phyloP scores from a whole-genome alignment of 2,888 invertebrate species.

The Ashinkailepas kermadecensis region DNA sequence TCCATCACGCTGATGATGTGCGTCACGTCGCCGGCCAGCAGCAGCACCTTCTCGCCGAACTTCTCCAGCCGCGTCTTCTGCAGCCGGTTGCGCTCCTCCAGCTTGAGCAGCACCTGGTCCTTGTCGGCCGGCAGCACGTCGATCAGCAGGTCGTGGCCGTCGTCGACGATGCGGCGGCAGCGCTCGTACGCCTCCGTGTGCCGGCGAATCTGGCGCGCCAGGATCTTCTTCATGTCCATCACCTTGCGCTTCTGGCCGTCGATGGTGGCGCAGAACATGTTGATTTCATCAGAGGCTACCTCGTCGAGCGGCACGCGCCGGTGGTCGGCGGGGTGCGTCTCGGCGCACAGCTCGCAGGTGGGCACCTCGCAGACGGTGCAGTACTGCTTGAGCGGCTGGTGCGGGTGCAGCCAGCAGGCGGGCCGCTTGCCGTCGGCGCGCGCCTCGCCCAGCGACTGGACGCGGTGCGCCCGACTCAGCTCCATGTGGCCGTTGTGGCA shows the following conservation, averaged over 20 bases:
- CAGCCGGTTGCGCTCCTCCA: not conserved
- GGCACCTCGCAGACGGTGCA: slow-evolving; percentile 6
- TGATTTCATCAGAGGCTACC: slow-evolving; percentile 10
- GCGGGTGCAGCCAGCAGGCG: slow-evolving; percentile 9
- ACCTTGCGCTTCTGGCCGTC: slow-evolving; percentile 20
- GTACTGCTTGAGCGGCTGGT: not conserved
- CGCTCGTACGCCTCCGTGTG: slow-evolving; percentile 21
- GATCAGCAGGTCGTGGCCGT: not conserved
- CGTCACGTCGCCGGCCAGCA: slow-evolving; percentile 19
- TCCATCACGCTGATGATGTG: slow-evolving; percentile 19
- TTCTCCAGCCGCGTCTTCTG: slow-evolving; percentile 4
- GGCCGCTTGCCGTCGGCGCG: slow-evolving; percentile 5
- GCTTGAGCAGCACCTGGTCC: not conserved
- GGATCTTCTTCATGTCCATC: slow-evolving; percentile 18
- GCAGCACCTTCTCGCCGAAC: slow-evolving; percentile 21
- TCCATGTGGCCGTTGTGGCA: not conserved
- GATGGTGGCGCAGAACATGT: slow-evolving; percentile 1
- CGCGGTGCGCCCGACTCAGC: slow-evolving; percentile 13
- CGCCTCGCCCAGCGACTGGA: slow-evolving; percentile 14
- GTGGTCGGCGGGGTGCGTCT: slow-evolving; percentile 19
- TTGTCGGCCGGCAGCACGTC: slow-evolving; percentile 20
- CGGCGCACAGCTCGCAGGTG: slow-evolving; percentile 6
- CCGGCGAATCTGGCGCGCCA: slow-evolving; percentile 16
- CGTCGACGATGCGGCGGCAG: slow-evolving; percentile 14
- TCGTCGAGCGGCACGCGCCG: slow-evolving; percentile 17